These are phyloP conservation scores for Nestor notabilis DNA, from an alignment of 2,113 vertebrate species.

Conservation along the genomic window DNA sequence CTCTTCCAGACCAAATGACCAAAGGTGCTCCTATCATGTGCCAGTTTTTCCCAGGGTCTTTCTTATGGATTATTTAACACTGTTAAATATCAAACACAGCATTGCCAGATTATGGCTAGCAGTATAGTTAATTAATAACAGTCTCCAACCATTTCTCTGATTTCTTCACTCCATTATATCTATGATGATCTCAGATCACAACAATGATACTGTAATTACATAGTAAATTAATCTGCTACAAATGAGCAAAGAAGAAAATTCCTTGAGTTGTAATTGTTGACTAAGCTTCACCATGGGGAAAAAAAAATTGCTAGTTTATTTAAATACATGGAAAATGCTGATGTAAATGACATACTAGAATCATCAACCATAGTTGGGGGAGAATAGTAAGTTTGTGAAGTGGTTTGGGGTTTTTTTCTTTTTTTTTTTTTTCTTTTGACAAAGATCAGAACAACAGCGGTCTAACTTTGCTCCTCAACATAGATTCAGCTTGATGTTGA, in stretches of 20 bases:
- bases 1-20: not conserved
- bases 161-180: not conserved
- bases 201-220: not conserved
- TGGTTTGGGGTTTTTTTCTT: not conserved
- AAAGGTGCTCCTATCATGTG: not conserved
- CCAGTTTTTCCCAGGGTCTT: not conserved
- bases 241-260: not conserved
- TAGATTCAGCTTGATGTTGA: not conserved
- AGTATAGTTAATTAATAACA: not conserved
- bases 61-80: not conserved
- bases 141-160: not conserved
- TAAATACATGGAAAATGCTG: not conserved
- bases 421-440: not conserved
- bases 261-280: not conserved
- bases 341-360: not conserved
- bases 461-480: not conserved
- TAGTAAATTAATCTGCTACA: not conserved
- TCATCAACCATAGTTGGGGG: not conserved
- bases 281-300: not conserved
- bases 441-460: not conserved
- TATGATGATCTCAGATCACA: not conserved
- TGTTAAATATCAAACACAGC: not conserved
- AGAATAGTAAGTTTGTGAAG: not conserved
- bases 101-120: not conserved
- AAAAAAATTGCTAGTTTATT: not conserved